These are phyloP conservation scores for Regulus satrapa DNA, from an alignment of 2,113 vertebrate species.

Conservation along the genomic window DNA sequence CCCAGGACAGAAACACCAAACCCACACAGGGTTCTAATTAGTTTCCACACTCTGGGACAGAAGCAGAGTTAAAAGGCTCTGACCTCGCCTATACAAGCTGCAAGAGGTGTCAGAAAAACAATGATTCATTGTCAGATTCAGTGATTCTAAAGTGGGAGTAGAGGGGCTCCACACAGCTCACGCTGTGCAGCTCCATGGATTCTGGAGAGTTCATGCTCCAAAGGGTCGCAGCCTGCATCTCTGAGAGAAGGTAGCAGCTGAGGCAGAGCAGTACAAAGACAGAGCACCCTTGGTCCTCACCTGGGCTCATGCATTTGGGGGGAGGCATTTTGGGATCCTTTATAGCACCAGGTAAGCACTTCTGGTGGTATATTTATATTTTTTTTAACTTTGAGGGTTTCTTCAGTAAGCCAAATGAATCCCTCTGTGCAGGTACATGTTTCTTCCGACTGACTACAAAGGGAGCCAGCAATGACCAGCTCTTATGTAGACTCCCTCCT, in stretches of 20 bases:
- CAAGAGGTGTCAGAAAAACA: background rate
- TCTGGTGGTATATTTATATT: background rate
- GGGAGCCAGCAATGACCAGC: background rate
- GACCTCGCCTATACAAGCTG: background rate
- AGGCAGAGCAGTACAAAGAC: background rate
- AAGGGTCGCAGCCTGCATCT: background rate
- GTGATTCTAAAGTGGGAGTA: background rate
- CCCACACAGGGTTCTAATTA: background rate
- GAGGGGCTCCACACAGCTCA: background rate
- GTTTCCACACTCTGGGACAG: background rate
- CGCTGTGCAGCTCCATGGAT: rapidly evolving
- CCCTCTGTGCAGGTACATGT: background rate
- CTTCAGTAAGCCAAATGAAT: background rate
- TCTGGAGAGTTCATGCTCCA: background rate
- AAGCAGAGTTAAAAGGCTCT: background rate
- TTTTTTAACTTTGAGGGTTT: background rate
- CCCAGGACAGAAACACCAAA: background rate
- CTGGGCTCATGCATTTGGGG: background rate
- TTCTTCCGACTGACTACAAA: background rate
- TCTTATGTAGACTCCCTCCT: background rate
- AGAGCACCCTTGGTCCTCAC: rapidly evolving
- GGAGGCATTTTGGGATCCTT: background rate
- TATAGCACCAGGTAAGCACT: rapidly evolving
- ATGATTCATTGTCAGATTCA: background rate
- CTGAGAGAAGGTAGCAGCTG: background rate